These are phyloP conservation scores for Sebastes nivosus DNA, from an alignment of 2,797 vertebrate species.

Conservation along the genomic window DNA sequence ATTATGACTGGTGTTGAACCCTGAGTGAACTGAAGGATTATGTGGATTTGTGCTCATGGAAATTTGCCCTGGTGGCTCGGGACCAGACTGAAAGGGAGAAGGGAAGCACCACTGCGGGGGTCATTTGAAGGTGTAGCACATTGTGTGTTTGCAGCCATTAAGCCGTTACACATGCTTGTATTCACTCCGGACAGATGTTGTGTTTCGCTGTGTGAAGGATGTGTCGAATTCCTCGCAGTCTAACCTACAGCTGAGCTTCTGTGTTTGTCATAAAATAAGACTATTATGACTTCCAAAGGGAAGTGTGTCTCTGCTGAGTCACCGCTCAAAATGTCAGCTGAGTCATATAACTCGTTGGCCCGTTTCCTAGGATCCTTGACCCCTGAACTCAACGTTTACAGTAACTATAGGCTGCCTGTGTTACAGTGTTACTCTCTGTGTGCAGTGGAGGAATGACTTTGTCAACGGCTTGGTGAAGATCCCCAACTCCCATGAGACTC, in stretches of 20 bases:
- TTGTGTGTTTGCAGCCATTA: slow-evolving; percentile 21
- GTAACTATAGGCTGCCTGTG: too few species aligned
- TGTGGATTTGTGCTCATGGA: slow-evolving; percentile 57
- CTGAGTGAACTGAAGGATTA: slow-evolving; percentile 63
- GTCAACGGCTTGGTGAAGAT: slow-evolving; percentile 89
- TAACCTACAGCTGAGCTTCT: neutral
- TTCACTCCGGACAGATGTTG: slow-evolving; percentile 19
- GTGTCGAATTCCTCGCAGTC: slow-evolving; percentile 7
- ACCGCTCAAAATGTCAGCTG: neutral
- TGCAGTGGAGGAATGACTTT: slow-evolving; percentile 95
- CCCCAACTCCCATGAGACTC: slow-evolving; percentile 90
- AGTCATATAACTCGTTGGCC: neutral
- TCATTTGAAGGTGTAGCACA: slow-evolving; percentile 13
- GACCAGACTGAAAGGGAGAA: slow-evolving; percentile 31
- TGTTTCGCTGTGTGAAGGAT: slow-evolving; percentile 17
- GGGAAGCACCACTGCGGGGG: neutral
- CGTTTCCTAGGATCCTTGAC: neutral
- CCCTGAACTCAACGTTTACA: neutral
- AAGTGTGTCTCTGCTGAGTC: neutral
- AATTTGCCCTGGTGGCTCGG: slow-evolving; percentile 25
- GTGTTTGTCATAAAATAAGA: slow-evolving; percentile 7
- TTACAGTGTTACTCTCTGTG: neutral
- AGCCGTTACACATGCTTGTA: neutral
- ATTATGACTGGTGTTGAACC: slow-evolving; percentile 49
- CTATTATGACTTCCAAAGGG: slow-evolving; percentile 3